Evolutionary conservation across 1,140 invertebrate species (phyloP), one percentile per base, ranked within the genome.

Genomic region (Bicyclus anynana): DNA sequence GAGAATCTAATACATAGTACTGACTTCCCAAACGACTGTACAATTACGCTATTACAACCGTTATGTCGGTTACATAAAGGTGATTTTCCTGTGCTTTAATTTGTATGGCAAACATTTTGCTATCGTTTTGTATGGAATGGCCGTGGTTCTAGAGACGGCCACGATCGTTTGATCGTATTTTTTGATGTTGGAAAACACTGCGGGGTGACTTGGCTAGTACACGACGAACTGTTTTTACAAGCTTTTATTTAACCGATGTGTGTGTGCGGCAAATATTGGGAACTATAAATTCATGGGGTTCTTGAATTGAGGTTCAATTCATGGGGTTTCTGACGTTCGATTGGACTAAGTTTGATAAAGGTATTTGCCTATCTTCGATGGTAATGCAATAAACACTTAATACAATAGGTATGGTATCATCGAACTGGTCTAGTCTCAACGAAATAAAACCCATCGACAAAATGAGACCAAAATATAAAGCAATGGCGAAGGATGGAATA

Each of bases 141-240:
- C 50, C 35, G 37, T 26, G 16, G 51, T 23, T 4, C 23, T 53
- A 3, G 17, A 14, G 26, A 35, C 16, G 40, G 33, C 17, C 29
- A 51, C 29, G 48, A 51, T 51, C 18, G 23, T 44, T 44, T 51
- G 55, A 57, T 57, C 38, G 48, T 57, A 48, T 57, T 44, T 57
- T 44, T 27, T 51, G 55, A 51, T 51, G 35, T 57, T 50, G 44
- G 18, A 53, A 46, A 26, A 33, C 55, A 51, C 38, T 17, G 47
- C 48, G 47, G 48, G 48, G 17, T 13, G 48, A 21, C 48, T 40
- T 18, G 35, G 21, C 20, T 20, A 21, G 21, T 44, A 21, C 37
- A 40, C 10, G 37, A 16, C 16, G 13, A 17, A 5, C 2, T 13
- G 16, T 38, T 38, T 17, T 17, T 38, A 5, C 27, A 29, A 2